Evolutionary conservation across 1,140 invertebrate genomes (phyloP).

Genomic region (Lasaia peninsularis): DNA sequence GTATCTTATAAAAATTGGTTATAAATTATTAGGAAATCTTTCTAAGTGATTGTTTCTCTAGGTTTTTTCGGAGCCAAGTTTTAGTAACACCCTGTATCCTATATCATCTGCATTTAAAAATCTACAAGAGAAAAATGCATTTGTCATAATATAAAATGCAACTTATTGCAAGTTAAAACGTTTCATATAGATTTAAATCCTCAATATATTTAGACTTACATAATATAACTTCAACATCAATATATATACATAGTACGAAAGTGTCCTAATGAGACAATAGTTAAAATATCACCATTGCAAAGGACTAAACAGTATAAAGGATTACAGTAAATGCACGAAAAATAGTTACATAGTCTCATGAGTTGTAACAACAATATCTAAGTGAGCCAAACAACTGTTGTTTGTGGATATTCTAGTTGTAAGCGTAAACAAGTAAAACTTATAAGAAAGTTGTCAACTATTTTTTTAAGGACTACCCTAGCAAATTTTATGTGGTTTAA

Average conservation of each 20-base stretch:
- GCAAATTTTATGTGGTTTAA: too few species aligned
- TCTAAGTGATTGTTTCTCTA: too few species aligned
- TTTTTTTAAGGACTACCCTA: too few species aligned
- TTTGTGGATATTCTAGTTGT: constrained; percentile 38
- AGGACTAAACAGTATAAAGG: constrained; percentile 67
- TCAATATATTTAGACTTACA: constrained; percentile 30
- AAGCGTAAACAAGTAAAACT: too few species aligned
- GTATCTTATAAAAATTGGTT: too few species aligned
- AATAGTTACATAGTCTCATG: constrained; percentile 67
- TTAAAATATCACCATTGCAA: constrained; percentile 69
- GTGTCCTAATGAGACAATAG: constrained; percentile 56
- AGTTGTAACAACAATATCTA: constrained; percentile 55
- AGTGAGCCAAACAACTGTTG: constrained; percentile 48
- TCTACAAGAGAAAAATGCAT: constrained; percentile 8
- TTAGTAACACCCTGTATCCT: background rate
- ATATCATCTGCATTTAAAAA: background rate
- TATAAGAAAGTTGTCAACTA: too few species aligned
- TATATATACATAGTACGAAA: constrained; percentile 63
- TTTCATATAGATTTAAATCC: constrained; percentile 10
- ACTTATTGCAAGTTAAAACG: constrained; percentile 33
- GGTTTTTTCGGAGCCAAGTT: constrained; percentile 11
- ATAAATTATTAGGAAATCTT: too few species aligned
- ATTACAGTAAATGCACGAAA: constrained; percentile 76
- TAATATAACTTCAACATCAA: constrained; percentile 64
- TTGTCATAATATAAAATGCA: constrained; percentile 19